A percentile compares a stretch with the other conserved stretches of the same genome.
phyloP scores from a whole-genome alignment of 2,888 invertebrate genomes.

The Gasteruption jaculator region DNA sequence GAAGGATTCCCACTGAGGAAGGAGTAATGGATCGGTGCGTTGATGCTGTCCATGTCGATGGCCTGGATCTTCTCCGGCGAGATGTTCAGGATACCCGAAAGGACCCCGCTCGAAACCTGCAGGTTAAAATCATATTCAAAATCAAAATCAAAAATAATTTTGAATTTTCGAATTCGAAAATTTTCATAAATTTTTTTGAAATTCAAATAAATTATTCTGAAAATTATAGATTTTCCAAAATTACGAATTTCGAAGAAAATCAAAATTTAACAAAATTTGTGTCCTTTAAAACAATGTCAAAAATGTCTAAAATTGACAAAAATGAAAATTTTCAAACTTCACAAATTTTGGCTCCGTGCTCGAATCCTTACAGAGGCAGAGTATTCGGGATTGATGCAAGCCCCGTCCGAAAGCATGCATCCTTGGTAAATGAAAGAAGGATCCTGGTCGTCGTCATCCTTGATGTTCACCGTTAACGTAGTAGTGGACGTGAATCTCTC shows the following conservation, averaged over 20 bases:
- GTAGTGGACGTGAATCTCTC: slow-evolving; percentile 79
- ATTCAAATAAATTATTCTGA: too few relatives aligned
- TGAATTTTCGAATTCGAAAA: too few relatives aligned
- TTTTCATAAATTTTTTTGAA: too few relatives aligned
- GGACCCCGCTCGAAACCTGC: slow-evolving; percentile 77
- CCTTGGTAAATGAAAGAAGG: slow-evolving; percentile 88
- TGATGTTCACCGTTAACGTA: slow-evolving; percentile 77
- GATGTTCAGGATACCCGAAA: slow-evolving; percentile 78
- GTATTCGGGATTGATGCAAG: slow-evolving; percentile 85
- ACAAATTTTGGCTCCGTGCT: background rate
- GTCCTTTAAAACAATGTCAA: too few relatives aligned
- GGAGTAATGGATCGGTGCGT: slow-evolving; percentile 75
- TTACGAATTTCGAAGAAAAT: too few relatives aligned
- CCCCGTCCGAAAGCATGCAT: slow-evolving; percentile 75
- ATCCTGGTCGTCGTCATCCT: slow-evolving; percentile 87
- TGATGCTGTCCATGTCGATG: slow-evolving; percentile 84
- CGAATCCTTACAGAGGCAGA: slow-evolving; percentile 71
- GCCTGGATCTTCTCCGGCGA: slow-evolving; percentile 87
- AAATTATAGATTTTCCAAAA: too few relatives aligned
- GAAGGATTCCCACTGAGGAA: slow-evolving; percentile 78
- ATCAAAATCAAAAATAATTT: too few relatives aligned
- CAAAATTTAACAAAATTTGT: too few relatives aligned
- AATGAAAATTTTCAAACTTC: background rate
- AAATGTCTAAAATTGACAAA: too few relatives aligned
- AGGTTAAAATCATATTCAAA: too few relatives aligned